Percentiles rank a stretch among this genome's conserved stretches.
These are phyloP conservation scores for Torymus tubicola DNA, from an alignment of 2,888 invertebrate genomes.

Conservation along the genomic window DNA sequence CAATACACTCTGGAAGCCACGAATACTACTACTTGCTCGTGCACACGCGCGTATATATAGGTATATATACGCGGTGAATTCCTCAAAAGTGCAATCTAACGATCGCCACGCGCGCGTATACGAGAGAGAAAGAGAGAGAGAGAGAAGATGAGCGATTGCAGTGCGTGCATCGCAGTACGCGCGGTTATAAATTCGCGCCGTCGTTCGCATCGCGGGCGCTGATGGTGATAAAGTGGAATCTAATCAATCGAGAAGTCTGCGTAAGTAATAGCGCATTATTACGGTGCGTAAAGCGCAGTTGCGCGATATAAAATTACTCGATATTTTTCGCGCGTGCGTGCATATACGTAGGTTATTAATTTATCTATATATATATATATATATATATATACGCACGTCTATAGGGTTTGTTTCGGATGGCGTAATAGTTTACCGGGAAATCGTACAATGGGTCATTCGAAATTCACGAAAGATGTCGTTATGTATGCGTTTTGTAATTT, in stretches of 20 bases:
- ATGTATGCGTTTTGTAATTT: no score
- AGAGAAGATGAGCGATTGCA: conserved; percentile 32
- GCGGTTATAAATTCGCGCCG: conserved; percentile 36
- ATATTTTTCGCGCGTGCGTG: no score
- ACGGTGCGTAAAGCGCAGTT: no score
- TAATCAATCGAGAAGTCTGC: conserved; percentile 6
- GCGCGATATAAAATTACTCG: no score
- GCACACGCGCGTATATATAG: not conserved
- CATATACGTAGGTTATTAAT: no score
- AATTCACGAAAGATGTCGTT: no score
- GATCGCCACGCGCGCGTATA: not conserved
- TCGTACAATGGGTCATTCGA: not conserved
- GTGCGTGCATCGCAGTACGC: conserved; percentile 9
- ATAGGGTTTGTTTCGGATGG: no score
- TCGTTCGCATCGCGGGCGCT: conserved; percentile 5
- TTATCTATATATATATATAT: no score
- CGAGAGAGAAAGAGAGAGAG: not conserved
- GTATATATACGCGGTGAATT: conserved; percentile 6
- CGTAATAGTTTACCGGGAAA: not conserved
- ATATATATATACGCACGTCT: no score
- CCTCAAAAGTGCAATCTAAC: conserved; percentile 30
- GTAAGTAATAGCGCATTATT: not conserved
- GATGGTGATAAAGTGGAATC: conserved; percentile 41
- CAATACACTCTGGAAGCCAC: not conserved
- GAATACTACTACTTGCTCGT: not conserved